Conservation (phyloP, 2,888 invertebrate species). For the Alsophila aescularia region DNA sequence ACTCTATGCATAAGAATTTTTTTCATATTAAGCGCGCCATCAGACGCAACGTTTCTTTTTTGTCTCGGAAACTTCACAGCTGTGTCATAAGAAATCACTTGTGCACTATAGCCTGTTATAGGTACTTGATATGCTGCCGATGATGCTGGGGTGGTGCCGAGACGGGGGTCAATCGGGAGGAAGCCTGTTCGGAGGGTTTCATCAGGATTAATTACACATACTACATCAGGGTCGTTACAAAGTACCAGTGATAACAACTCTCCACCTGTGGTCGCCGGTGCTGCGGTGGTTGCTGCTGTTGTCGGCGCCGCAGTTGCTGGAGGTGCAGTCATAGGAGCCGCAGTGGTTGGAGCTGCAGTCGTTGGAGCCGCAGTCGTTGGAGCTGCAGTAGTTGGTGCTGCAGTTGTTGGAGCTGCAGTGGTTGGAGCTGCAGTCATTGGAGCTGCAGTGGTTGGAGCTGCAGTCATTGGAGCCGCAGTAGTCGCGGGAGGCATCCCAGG, state of each 20-base stretch:
- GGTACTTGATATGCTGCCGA: slow-evolving; percentile 60
- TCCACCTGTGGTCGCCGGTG: slow-evolving; percentile 55
- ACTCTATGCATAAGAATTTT: slow-evolving; percentile 37
- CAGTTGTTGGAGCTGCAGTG: slow-evolving; percentile 36
- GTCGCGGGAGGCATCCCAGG: background rate
- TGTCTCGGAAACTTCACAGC: slow-evolving; percentile 74
- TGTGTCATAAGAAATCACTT: slow-evolving; percentile 59
- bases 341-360: slow-evolving; percentile 30
- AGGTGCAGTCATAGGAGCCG: slow-evolving; percentile 36
- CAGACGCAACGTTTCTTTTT: slow-evolving; percentile 49
- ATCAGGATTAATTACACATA: slow-evolving; percentile 77
- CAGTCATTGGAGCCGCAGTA: no score
- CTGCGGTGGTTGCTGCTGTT: slow-evolving; percentile 36
- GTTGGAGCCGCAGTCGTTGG: slow-evolving; percentile 30
- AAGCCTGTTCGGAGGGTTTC: slow-evolving; percentile 67
- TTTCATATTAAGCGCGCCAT: slow-evolving; percentile 32
- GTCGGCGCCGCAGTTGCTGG: slow-evolving; percentile 32
- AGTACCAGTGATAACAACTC: slow-evolving; percentile 66
- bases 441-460: slow-evolving; percentile 28
- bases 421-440: slow-evolving; percentile 34
- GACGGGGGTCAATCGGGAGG: slow-evolving; percentile 75
- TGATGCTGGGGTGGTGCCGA: slow-evolving; percentile 70
- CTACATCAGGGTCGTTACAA: slow-evolving; percentile 72
- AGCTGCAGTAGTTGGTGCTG: slow-evolving; percentile 13
- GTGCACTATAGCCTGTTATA: slow-evolving; percentile 64